These are phyloP conservation scores for Taeniopygia guttata DNA, from an alignment of 2,797 vertebrate species.

Conservation along the genomic window DNA sequence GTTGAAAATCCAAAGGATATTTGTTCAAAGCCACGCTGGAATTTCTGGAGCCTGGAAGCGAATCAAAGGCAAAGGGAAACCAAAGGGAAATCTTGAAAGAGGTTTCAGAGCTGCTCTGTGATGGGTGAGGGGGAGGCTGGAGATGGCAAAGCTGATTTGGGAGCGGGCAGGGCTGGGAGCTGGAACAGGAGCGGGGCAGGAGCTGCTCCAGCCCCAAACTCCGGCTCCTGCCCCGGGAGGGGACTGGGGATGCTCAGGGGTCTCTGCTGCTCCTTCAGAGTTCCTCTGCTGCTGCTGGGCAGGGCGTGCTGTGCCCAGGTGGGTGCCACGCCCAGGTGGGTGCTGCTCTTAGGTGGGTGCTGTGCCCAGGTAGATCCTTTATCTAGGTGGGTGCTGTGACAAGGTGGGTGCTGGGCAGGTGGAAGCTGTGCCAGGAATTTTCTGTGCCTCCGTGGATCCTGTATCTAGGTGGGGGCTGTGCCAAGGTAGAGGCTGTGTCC, in stretches of 20 bases:
- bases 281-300: neutral
- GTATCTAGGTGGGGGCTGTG: too few species aligned
- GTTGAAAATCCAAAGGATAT: neutral
- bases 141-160: rapidly evolving
- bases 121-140: neutral
- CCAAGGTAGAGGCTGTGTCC: too few species aligned
- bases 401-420: neutral
- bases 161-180: rapidly evolving
- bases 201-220: neutral
- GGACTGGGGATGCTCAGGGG: neutral
- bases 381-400: neutral
- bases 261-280: neutral
- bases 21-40: neutral
- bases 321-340: neutral
- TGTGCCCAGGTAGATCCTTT: rapidly evolving
- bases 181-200: rapidly evolving
- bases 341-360: too few species aligned
- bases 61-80: neutral
- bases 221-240: neutral
- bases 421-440: too few species aligned
- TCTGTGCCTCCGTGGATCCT: neutral
- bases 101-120: neutral
- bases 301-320: neutral
- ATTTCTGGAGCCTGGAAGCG: neutral
- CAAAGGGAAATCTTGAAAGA: neutral